Evolutionary conservation across 2,888 invertebrate genomes (phyloP).

Genomic region (Melanophora roralis): DNA sequence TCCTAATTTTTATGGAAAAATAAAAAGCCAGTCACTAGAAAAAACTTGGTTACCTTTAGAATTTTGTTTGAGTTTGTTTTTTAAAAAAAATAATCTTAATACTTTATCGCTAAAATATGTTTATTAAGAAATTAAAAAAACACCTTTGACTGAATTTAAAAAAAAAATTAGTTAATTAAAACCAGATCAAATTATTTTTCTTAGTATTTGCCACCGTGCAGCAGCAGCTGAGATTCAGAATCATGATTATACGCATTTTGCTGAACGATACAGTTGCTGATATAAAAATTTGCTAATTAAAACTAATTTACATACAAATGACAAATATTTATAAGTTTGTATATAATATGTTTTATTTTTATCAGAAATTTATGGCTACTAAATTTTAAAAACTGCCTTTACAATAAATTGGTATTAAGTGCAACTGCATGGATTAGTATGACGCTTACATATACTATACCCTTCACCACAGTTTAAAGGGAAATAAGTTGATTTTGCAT

Average conservation of each 20-base stretch:
- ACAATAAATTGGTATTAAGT: too few species aligned
- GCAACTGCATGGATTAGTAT: too few species aligned
- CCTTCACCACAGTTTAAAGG: too few species aligned
- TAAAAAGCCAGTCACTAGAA: too few species aligned
- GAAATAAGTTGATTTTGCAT: too few species aligned
- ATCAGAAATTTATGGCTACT: conserved; percentile 32
- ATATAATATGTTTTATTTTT: conserved; percentile 25
- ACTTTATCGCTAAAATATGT: conserved; percentile 44
- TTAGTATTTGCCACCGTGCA: neutral
- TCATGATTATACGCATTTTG: neutral
- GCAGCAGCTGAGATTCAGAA: neutral
- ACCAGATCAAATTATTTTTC: conserved; percentile 38
- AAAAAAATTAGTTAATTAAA: conserved; percentile 32
- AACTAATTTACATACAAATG: conserved; percentile 45
- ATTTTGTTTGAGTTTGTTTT: neutral
- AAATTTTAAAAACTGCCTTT: conserved; percentile 14
- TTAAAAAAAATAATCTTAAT: conserved; percentile 32
- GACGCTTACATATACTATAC: too few species aligned
- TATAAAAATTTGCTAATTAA: conserved; percentile 42
- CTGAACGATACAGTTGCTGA: conserved; percentile 4
- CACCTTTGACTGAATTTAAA: neutral
- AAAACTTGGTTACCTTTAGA: conserved; percentile 54
- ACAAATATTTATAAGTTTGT: neutral
- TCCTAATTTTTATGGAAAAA: too few species aligned
- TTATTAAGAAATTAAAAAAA: neutral